Evolutionary conservation across 2,113 vertebrate genomes (phyloP).

Genomic region (Alexandromys fortis): DNA sequence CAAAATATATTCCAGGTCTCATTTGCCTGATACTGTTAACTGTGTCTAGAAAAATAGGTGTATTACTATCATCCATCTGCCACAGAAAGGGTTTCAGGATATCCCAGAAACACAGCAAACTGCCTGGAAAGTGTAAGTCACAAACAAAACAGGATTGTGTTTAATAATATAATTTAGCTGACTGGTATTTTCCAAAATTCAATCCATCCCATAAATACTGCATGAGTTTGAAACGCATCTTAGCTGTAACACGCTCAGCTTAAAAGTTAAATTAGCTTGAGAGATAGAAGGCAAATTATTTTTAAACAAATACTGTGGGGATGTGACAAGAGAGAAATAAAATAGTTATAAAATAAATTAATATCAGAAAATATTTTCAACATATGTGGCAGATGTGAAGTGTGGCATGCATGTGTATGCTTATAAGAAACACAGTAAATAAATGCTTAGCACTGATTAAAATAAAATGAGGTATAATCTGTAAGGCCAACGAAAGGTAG

Average conservation of each 20-base stretch:
- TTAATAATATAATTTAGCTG: not conserved
- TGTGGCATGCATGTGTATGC: not conserved
- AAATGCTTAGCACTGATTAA: not conserved
- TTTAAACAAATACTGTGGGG: not conserved
- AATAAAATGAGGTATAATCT: not conserved
- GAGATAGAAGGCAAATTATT: not conserved
- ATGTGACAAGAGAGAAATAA: not conserved
- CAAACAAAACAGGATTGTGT: not conserved
- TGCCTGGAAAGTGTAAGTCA: not conserved
- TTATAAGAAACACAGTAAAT: not conserved
- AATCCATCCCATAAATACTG: not conserved
- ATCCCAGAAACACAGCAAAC: not conserved
- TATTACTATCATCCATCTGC: not conserved
- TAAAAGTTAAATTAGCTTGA: not conserved
- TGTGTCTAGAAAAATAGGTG: not conserved
- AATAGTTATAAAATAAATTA: conserved; percentile 23
- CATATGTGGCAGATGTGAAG: not conserved
- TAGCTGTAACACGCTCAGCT: not conserved
- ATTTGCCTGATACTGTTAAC: not conserved
- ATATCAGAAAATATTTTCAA: conserved; percentile 14
- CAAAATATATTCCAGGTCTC: not conserved
- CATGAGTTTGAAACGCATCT: conserved; percentile 4
- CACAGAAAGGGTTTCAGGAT: not conserved
- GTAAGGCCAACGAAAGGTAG: not conserved
- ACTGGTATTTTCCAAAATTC: not conserved